phyloP scores from a whole-genome alignment of 1,140 invertebrate genomes.

The Caenorhabditis inopinata region DNA sequence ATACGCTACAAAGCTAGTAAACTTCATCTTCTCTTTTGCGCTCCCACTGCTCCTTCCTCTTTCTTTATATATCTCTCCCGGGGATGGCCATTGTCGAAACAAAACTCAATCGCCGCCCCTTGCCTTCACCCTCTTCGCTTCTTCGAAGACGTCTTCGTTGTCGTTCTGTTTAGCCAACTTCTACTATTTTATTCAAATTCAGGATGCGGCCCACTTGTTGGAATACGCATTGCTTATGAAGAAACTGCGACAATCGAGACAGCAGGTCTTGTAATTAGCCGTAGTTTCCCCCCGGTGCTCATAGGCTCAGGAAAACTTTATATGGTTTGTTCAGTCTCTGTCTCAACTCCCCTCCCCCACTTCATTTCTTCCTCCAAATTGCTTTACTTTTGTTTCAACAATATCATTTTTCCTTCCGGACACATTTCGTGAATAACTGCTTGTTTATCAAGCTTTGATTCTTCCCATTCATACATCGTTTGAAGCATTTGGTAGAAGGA shows the following conservation, averaged over 20 bases:
- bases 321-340: too few relatives aligned
- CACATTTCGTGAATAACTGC: not conserved
- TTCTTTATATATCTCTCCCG: slow-evolving; percentile 34
- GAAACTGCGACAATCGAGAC: slow-evolving; percentile 28
- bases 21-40: slow-evolving; percentile 4
- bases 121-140: slow-evolving; percentile 24
- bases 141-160: not conserved
- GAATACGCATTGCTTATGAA: slow-evolving; percentile 22
- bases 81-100: slow-evolving; percentile 33
- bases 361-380: not conserved
- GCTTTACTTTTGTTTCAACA: not conserved
- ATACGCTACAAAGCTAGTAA: slow-evolving; percentile 25
- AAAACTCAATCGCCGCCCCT: slow-evolving; percentile 32
- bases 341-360: too few relatives aligned
- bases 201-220: slow-evolving; percentile 27
- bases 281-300: not conserved
- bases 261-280: not conserved
- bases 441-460: slow-evolving; percentile 13
- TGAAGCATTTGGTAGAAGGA: not conserved
- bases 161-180: slow-evolving; percentile 22
- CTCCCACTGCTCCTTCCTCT: slow-evolving; percentile 10
- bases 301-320: not conserved
- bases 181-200: slow-evolving; percentile 33
- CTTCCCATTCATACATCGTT: slow-evolving; percentile 20
- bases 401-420: too few relatives aligned